Percentiles rank a stretch among this genome's conserved stretches.
Evolutionary conservation across 2,888 invertebrate genomes (phyloP).

Genomic region (Lapara coniferarum): DNA sequence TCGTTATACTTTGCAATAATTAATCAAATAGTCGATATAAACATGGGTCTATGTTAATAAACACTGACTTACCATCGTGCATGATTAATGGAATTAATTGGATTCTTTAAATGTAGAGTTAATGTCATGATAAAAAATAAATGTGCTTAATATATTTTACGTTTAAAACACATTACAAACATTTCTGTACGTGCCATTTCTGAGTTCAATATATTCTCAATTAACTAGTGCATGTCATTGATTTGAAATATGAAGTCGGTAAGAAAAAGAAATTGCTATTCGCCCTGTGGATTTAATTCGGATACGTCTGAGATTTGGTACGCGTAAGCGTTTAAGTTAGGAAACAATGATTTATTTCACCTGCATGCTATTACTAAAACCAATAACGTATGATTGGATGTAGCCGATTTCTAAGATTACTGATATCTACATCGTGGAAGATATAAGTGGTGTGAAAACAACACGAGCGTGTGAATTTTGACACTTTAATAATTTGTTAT

Average conservation of each 20-base stretch:
- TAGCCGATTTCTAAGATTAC: conserved; percentile 53
- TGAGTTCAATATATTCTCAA: no score
- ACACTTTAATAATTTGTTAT: conserved; percentile 50
- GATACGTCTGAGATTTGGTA: neutral
- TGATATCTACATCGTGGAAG: conserved; percentile 41
- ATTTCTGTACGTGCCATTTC: no score
- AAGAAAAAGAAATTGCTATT: neutral
- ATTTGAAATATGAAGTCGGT: neutral
- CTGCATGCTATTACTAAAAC: conserved; percentile 19
- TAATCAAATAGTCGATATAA: neutral
- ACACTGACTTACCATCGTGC: no score
- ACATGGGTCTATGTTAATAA: no score
- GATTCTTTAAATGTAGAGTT: no score
- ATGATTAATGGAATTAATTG: no score
- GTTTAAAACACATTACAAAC: no score
- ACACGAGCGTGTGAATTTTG: conserved; percentile 50
- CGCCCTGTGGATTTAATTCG: neutral
- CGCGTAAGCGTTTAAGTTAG: neutral
- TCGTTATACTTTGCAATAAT: neutral
- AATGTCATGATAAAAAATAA: no score
- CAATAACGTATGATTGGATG: conserved; percentile 41
- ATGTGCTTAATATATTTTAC: no score
- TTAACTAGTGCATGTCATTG: no score
- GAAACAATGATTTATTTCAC: conserved; percentile 21
- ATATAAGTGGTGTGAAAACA: conserved; percentile 52